These are phyloP conservation scores for Sylvietta virens DNA, from an alignment of 2,113 vertebrate species.

Conservation along the genomic window DNA sequence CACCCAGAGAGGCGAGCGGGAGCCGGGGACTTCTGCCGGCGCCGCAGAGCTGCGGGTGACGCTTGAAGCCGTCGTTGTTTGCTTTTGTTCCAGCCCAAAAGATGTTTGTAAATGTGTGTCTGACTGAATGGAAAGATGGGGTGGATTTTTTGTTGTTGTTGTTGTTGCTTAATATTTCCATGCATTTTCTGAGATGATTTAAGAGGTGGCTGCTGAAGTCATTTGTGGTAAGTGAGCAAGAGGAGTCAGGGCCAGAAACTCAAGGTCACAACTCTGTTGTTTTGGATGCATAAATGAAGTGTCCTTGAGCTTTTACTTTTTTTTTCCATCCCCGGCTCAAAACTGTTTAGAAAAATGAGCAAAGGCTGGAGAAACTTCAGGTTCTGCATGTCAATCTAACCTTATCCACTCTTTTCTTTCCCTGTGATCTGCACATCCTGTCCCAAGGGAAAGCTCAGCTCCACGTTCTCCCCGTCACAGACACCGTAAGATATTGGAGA, in stretches of 20 bases:
- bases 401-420: neutral
- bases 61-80: neutral
- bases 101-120: neutral
- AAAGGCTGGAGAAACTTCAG: neutral
- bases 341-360: neutral
- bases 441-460: neutral
- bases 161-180: slow-evolving; percentile 27
- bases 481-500: fast-evolving
- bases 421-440: neutral
- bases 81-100: neutral
- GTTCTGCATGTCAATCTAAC: neutral
- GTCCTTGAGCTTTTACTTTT: neutral
- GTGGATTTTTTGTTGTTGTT: neutral
- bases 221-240: neutral
- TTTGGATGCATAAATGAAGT: neutral
- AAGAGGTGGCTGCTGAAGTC: neutral
- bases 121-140: slow-evolving; percentile 9
- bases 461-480: neutral
- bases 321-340: fast-evolving
- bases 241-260: neutral
- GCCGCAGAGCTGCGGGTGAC: neutral
- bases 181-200: neutral
- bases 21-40: neutral
- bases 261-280: fast-evolving
- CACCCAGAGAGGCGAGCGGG: neutral